Percentiles rank a stretch among this genome's conserved stretches.
These are phyloP conservation scores for Amblyjoppa fuscipennis DNA, from an alignment of 2,888 invertebrate species.

Conservation along the genomic window DNA sequence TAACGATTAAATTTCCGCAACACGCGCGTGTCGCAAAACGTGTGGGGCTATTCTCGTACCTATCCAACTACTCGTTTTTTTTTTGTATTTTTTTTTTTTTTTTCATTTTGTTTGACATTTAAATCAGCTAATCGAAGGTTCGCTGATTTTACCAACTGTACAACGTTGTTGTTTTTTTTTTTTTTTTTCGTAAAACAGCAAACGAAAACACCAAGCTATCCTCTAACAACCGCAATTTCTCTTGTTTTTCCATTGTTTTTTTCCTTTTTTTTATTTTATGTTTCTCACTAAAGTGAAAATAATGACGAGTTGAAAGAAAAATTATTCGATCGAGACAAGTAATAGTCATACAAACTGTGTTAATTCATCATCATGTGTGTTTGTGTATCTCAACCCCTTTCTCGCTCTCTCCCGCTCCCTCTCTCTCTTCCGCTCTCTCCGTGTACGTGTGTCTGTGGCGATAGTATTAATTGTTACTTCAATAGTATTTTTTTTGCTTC, in stretches of 20 bases:
- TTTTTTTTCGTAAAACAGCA: slow-evolving; percentile 78
- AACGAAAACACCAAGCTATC: slow-evolving; percentile 84
- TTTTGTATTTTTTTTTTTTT: slow-evolving; percentile 58
- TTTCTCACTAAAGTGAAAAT: slow-evolving; percentile 65
- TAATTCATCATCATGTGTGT: slow-evolving; percentile 65
- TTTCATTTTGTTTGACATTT: slow-evolving; percentile 68
- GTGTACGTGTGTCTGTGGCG: slow-evolving; percentile 72
- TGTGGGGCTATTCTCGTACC: slow-evolving; percentile 52
- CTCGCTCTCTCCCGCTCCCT: slow-evolving; percentile 23
- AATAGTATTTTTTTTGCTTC: slow-evolving; percentile 79
- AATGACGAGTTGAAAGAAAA: slow-evolving; percentile 62
- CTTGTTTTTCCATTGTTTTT: slow-evolving; percentile 35
- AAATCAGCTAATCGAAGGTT: slow-evolving; percentile 72
- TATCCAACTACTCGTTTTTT: slow-evolving; percentile 62
- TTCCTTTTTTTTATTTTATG: slow-evolving; percentile 40
- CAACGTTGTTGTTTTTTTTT: slow-evolving; percentile 72
- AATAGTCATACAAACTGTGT: slow-evolving; percentile 78
- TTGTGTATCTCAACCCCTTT: slow-evolving; percentile 43
- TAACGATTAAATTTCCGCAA: slow-evolving; percentile 50
- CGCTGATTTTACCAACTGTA: slow-evolving; percentile 75
- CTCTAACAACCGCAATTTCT: slow-evolving; percentile 59
- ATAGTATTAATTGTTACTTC: slow-evolving; percentile 80
- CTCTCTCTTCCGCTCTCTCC: background rate
- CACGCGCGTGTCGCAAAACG: slow-evolving; percentile 41
- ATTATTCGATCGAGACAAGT: slow-evolving; percentile 76